Base-by-base conservation (phyloP, 2,888 invertebrate species). In the Caenorhabditis wallacei region DNA sequence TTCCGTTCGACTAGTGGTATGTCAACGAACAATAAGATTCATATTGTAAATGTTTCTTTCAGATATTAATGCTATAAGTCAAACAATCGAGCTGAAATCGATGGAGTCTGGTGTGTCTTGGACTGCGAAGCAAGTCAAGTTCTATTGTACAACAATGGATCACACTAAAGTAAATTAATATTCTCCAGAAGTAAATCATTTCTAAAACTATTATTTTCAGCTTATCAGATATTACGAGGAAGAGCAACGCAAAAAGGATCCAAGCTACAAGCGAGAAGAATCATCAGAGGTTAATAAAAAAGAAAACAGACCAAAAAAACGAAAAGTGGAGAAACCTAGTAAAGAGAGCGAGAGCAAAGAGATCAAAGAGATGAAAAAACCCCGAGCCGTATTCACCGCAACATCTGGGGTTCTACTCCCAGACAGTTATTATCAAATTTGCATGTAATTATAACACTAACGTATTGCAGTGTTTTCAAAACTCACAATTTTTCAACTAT, bases 21-120 rank as follows among this genome's bases (percentile, higher is more conserved):
- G 63, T 37, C 24, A 26, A 3, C n/a, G 18, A 64, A 18, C 30
- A 18, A 63, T 30, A 3, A 40, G 10, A n/a, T 1, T 37, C 22
- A 11, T 18, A 20, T 5, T 11, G 1, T 26, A 46, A 20, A 35
- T 30, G 26, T 18, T 1, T 11, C 43, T 8, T 93, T 18, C 92
- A 95, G 95, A 99, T 93, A 97, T 99, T 92, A 98, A 98, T 87
- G 97, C 98, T 85, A 98, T 99, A 92, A 97, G 99, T 96, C 97
- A 97, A 93, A 97, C 99, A 53, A 95, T 95, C 87, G 97, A 98
- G 94, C 95, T 99, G 95, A 95, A 96, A 85, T 97, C 98, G 20
- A 93, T 97, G 85, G 95, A 95, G 92, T 97, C 97, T 87, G 97
- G 97, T 13, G 98, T 98, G 82, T 98, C 98, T 20, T 99, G 99